Evolutionary conservation across 2,113 vertebrate species (phyloP).

Genomic region (Carassius carassius): DNA sequence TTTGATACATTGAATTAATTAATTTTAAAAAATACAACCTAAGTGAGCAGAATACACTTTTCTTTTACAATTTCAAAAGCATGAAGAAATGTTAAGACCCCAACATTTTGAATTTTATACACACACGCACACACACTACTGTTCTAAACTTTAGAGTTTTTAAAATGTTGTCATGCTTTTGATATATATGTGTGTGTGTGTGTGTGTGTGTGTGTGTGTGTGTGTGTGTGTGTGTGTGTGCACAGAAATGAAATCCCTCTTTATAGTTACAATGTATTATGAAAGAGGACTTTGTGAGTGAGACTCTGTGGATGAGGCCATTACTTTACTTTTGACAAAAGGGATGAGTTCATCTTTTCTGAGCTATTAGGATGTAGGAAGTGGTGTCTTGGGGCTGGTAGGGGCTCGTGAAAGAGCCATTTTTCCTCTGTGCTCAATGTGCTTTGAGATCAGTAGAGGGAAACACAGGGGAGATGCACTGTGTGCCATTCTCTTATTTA

Average conservation of each 20-base stretch:
- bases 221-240: no score
- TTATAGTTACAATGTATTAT: neutral
- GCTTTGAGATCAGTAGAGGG: conserved; percentile 22
- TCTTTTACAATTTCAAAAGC: neutral
- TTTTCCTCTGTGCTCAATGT: conserved; percentile 43
- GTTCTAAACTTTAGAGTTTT: no score
- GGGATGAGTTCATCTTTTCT: conserved; percentile 42
- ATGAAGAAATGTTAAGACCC: neutral
- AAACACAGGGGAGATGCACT: conserved; percentile 16
- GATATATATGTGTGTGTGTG: no score
- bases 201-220: no score
- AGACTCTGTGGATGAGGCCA: conserved; percentile 4
- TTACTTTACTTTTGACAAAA: conserved; percentile 20
- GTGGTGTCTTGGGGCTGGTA: conserved; percentile 18
- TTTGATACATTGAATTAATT: no score
- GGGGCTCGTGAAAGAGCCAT: conserved; percentile 31
- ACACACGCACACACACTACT: no score
- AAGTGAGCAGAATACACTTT: neutral
- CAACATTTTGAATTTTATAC: no score
- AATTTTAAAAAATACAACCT: neutral
- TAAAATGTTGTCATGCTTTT: no score
- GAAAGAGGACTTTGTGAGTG: conserved; percentile 1
- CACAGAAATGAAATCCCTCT: neutral
- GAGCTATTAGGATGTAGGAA: conserved; percentile 39
- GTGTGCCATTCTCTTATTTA: conserved; percentile 43